These are phyloP conservation scores for Lampris megalopsis DNA, from an alignment of 2,113 vertebrate genomes.

Conservation along the genomic window DNA sequence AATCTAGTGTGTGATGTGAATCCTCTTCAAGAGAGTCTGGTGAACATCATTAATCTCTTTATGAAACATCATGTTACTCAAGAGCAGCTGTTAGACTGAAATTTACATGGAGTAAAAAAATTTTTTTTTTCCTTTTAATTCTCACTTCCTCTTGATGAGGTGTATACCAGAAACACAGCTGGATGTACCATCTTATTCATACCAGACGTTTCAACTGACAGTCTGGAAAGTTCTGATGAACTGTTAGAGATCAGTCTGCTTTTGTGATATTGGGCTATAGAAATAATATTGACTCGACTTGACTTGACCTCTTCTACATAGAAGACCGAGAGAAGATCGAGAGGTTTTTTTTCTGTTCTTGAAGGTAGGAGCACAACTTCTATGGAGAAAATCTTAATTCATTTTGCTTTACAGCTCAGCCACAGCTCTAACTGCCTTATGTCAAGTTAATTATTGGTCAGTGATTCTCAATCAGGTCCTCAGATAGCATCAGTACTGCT, in stretches of 20 bases:
- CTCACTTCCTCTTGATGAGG: constrained; percentile 57
- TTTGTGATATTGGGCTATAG: neutral
- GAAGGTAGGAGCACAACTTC: constrained; percentile 46
- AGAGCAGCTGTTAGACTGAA: constrained; percentile 20
- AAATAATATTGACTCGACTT: no score
- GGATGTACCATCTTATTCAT: neutral
- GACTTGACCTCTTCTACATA: neutral
- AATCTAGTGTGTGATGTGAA: no score
- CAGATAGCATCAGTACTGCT: no score
- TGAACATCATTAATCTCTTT: no score
- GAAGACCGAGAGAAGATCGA: constrained; percentile 8
- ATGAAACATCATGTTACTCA: neutral
- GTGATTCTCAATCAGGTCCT: no score
- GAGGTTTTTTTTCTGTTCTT: neutral
- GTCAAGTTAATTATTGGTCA: no score
- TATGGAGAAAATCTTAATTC: neutral
- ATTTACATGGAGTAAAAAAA: constrained; percentile 19
- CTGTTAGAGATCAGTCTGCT: neutral
- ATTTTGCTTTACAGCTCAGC: neutral
- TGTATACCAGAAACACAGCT: constrained; percentile 29
- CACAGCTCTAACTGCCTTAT: no score
- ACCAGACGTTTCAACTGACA: neutral
- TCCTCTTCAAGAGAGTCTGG: no score
- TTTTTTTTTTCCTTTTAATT: neutral
- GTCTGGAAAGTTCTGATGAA: neutral